Evolutionary conservation across 2,888 invertebrate species (phyloP), one percentile per base, ranked within the genome.

Genomic region (Phortica magna): DNA sequence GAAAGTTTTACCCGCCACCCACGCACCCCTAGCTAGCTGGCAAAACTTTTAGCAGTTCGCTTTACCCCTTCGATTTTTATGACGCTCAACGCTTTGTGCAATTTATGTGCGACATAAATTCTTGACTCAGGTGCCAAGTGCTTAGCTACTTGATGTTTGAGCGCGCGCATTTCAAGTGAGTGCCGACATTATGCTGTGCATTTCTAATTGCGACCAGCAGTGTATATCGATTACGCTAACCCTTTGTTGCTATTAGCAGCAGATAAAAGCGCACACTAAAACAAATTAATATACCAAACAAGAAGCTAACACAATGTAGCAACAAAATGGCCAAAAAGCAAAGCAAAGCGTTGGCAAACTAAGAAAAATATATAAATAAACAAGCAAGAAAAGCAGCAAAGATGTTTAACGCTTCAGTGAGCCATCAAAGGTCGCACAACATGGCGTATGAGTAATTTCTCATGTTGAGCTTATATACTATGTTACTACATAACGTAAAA

Each of bases 391-490:
- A 31, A 31, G 31, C 2, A 31, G 31, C 3, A 31, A 31, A 31
- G 31, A 31, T 48, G 14, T 7, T 48, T 48, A 12, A 48, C 48
- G 48, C 14, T 48, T 48, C 48, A 48, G 14, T 48, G 48, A 48
- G 14, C 48, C 48, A 48, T 61, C 22, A 61, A 61, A 61, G 61
- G 61, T 61, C 61, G 22, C 17, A 61, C 19, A 17, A 61, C 61
- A 61, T 73, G 80, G 78, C 84, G 87, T 83, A 88, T 85, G 84
- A 88, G 88, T 85, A 84, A 88, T 88, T 83, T 88, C 83, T 80
- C 88, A 76, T 88, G 88, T 85, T 77, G 31, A 31, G 39, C 41
- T 65, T 39, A 65, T 31, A 31, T 14, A 59, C n/a, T n/a, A n/a
- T n/a, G n/a, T n/a, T 9, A 59, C n/a, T 9, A 14, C 7, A 59